Conservation (phyloP, 2,797 vertebrate genomes). For the Sciaenops ocellatus region DNA sequence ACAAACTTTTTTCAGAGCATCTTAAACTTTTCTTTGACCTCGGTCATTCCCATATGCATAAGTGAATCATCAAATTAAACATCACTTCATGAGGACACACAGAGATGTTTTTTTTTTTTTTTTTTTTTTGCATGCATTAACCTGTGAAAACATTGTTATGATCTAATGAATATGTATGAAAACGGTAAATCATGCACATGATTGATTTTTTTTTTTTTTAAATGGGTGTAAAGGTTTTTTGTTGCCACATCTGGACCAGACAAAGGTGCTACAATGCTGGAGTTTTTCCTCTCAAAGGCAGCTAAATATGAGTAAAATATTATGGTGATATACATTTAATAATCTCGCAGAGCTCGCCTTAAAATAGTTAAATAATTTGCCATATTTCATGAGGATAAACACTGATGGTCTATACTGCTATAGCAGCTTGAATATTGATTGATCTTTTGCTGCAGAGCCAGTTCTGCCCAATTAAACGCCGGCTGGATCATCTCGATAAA, state of each 20-base stretch:
- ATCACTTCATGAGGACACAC: too few species aligned
- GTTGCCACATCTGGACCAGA: constrained; percentile 8
- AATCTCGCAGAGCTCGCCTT: neutral
- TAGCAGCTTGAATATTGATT: constrained; percentile 58
- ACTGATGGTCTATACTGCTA: neutral
- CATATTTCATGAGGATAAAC: neutral
- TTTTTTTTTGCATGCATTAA: neutral
- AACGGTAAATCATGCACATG: neutral
- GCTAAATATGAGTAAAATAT: neutral
- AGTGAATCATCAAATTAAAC: neutral
- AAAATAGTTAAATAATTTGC: neutral
- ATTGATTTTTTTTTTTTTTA: neutral
- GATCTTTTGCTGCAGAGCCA: constrained; percentile 55
- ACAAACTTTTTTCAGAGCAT: neutral
- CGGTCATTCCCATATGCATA: neutral
- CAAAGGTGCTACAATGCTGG: constrained; percentile 14
- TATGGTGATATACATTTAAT: neutral
- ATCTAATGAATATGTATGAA: neutral
- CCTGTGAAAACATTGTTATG: neutral
- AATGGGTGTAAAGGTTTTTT: neutral
- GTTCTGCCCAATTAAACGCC: constrained; percentile 31
- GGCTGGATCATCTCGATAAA: constrained; percentile 19
- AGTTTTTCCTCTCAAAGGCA: neutral
- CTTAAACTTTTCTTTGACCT: neutral
- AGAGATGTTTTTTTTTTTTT: too few species aligned